Conservation (phyloP, 2,888 invertebrate genomes). For the Eilema sororculum region DNA sequence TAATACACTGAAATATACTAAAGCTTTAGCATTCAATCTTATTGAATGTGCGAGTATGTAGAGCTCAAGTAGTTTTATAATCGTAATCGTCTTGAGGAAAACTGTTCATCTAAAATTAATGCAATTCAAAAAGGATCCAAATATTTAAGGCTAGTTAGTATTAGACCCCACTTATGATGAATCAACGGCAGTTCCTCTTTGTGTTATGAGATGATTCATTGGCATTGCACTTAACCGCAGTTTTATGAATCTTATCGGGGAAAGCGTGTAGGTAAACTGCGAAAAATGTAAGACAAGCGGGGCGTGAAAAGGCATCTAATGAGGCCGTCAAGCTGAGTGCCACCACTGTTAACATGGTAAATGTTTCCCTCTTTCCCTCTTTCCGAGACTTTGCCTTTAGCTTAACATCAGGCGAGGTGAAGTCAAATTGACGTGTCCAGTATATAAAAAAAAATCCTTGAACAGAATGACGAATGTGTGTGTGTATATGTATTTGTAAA, state of each 20-base stretch:
- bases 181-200: neutral
- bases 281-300: too few relatives aligned
- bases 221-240: neutral
- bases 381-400: too few relatives aligned
- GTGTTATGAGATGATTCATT: conserved; percentile 1
- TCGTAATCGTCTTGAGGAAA: neutral
- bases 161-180: neutral
- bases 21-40: neutral
- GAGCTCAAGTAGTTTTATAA: neutral
- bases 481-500: neutral
- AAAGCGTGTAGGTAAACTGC: conserved; percentile 1
- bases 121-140: neutral
- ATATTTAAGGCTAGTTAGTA: neutral
- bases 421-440: too few relatives aligned
- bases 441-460: too few relatives aligned
- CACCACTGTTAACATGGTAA: too few relatives aligned
- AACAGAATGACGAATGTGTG: neutral
- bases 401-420: too few relatives aligned
- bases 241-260: conserved; percentile 1
- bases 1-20: neutral
- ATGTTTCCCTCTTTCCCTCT: too few relatives aligned
- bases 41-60: neutral
- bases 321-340: too few relatives aligned
- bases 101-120: neutral
- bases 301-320: too few relatives aligned